Evolutionary conservation across 2,113 vertebrate genomes (phyloP).

Genomic region (Alces alces): DNA sequence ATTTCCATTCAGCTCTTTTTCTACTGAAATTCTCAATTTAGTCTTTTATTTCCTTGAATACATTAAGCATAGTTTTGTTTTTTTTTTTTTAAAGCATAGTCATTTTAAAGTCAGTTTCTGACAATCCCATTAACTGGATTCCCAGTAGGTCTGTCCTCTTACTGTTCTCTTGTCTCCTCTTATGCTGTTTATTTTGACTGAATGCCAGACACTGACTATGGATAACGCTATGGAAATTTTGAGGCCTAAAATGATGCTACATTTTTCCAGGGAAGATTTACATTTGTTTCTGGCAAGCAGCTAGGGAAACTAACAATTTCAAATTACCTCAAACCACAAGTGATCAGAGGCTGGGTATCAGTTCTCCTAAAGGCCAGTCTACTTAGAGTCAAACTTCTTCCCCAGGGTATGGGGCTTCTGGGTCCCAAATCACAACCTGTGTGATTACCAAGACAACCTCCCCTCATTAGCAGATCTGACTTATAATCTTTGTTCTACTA

Average conservation of each 20-base stretch:
- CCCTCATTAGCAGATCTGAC: neutral
- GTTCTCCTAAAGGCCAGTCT: neutral
- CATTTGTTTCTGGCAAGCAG: neutral
- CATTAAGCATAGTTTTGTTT: neutral
- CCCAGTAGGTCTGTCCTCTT: neutral
- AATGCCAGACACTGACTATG: neutral
- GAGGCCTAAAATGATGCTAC: neutral
- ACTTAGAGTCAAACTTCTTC: neutral
- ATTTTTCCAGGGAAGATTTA: neutral
- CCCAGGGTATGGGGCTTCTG: neutral
- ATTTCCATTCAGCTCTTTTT: neutral
- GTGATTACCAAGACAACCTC: neutral
- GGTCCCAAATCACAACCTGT: neutral
- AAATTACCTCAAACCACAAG: neutral
- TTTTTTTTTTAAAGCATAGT: neutral
- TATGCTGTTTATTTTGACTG: neutral
- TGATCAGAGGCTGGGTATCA: neutral
- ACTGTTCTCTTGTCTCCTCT: neutral
- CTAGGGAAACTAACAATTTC: neutral
- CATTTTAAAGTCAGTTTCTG: neutral
- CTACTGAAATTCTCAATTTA: neutral
- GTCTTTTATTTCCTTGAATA: neutral
- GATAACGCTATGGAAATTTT: neutral
- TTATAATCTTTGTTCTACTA: neutral
- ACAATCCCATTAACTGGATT: neutral